These are phyloP conservation scores for Strigops habroptila DNA, from an alignment of 2,113 vertebrate species.

Conservation along the genomic window DNA sequence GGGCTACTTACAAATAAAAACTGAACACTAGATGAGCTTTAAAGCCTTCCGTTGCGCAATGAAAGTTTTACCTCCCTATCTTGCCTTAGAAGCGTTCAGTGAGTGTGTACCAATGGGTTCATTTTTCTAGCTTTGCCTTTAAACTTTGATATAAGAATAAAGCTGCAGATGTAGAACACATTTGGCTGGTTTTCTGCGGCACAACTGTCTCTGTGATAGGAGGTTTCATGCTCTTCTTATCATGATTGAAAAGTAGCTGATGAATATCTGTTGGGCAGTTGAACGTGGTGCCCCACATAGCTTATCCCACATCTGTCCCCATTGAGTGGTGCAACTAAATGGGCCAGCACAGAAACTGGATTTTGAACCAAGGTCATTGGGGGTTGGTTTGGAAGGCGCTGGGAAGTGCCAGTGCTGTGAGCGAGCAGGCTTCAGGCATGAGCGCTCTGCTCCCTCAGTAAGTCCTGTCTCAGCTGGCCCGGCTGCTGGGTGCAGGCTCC, in stretches of 20 bases:
- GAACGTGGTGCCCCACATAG: not conserved
- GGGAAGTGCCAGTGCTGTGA: not conserved
- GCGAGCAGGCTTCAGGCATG: not conserved
- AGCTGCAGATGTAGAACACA: not conserved
- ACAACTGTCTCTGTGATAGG: not conserved
- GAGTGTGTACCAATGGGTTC: not conserved
- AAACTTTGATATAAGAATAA: conserved; percentile 31
- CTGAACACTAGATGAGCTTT: not conserved
- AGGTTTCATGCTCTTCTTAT: not conserved
- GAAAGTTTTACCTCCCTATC: conserved; percentile 1
- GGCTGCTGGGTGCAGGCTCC: accelerated
- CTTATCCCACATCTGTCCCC: not conserved
- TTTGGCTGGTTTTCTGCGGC: not conserved
- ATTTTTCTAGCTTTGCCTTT: conserved; percentile 44
- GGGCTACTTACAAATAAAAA: conserved; percentile 20
- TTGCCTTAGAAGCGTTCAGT: not conserved
- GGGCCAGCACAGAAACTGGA: not conserved
- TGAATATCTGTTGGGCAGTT: not conserved
- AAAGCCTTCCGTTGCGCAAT: not conserved
- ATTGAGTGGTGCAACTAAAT: not conserved
- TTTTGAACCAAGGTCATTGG: not conserved
- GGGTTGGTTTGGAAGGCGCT: not conserved
- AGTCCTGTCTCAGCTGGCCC: not conserved
- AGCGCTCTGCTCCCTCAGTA: not conserved
- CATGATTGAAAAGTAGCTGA: not conserved